Evolutionary conservation across 2,888 invertebrate species (phyloP).

Genomic region (Oscheius sp.): DNA sequence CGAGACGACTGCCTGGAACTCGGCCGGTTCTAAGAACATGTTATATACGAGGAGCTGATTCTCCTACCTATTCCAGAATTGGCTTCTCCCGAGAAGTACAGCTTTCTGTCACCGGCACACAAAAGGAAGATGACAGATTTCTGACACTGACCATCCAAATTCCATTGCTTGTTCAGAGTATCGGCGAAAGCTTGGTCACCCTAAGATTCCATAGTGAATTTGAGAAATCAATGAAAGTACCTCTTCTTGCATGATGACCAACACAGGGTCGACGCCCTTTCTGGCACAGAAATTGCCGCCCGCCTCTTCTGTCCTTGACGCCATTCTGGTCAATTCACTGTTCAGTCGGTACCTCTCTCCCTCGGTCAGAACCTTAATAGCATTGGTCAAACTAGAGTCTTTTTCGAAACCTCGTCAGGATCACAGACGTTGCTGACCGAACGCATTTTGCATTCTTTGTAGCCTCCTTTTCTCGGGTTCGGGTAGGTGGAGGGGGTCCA

Average conservation of each 20-base stretch:
- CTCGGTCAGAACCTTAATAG: slow-evolving; percentile 53
- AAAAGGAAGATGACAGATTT: slow-evolving; percentile 51
- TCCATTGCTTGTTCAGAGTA: slow-evolving; percentile 50
- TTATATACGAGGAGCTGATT: not conserved
- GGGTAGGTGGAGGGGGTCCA: slow-evolving; percentile 54
- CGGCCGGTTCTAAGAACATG: slow-evolving; percentile 39
- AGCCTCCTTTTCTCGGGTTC: slow-evolving; percentile 51
- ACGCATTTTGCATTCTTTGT: slow-evolving; percentile 52
- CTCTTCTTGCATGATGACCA: slow-evolving; percentile 42
- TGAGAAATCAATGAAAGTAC: not conserved
- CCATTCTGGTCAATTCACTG: slow-evolving; percentile 46
- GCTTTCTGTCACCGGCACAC: slow-evolving; percentile 48
- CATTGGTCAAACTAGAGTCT: not conserved
- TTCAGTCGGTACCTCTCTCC: slow-evolving; percentile 58
- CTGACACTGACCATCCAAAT: slow-evolving; percentile 58
- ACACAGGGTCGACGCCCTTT: slow-evolving; percentile 56
- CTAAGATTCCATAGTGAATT: slow-evolving; percentile 31
- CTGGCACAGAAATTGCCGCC: slow-evolving; percentile 48
- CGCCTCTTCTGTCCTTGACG: slow-evolving; percentile 42
- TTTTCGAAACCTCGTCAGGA: slow-evolving; percentile 51
- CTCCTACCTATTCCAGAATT: slow-evolving; percentile 49
- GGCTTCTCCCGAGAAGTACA: slow-evolving; percentile 55
- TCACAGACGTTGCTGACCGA: slow-evolving; percentile 57
- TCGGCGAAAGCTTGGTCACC: slow-evolving; percentile 54
- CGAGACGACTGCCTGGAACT: slow-evolving; percentile 48